Evolutionary conservation across 2,113 vertebrate species (phyloP).

Genomic region (Craseonycteris thonglongyai): DNA sequence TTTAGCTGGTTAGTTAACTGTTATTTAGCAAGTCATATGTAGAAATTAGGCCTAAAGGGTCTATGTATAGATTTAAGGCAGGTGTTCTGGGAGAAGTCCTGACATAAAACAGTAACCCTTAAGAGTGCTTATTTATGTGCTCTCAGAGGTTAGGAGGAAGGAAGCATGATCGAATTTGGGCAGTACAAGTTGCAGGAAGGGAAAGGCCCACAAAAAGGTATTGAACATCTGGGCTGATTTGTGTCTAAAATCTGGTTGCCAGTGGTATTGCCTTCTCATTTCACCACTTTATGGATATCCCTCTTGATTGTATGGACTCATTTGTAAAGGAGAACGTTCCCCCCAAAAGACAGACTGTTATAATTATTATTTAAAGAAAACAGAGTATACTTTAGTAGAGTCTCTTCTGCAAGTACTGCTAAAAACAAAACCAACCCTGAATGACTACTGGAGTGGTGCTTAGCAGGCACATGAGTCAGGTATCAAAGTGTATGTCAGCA

Average conservation of each 20-base stretch:
- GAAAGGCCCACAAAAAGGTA: background rate
- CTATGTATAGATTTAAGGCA: background rate
- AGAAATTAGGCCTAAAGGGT: background rate
- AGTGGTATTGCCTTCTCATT: background rate
- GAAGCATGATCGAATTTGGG: background rate
- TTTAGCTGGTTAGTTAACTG: background rate
- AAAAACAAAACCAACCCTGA: background rate
- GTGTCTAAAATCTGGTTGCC: background rate
- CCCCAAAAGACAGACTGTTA: background rate
- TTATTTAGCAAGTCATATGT: background rate
- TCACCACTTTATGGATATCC: background rate
- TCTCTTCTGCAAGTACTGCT: background rate
- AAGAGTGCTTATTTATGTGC: background rate
- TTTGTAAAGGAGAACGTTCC: background rate
- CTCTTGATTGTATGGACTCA: background rate
- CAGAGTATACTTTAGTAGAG: background rate
- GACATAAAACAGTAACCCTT: background rate
- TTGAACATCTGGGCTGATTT: background rate
- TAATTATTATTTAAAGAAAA: background rate
- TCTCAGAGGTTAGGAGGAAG: background rate
- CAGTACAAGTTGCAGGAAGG: background rate
- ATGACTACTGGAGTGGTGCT: background rate
- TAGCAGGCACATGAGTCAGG: background rate
- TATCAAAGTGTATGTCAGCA: background rate
- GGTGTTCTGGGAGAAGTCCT: background rate